phyloP scores from a whole-genome alignment of 2,113 vertebrate genomes.

The Chamaetylas fuelleborni region DNA sequence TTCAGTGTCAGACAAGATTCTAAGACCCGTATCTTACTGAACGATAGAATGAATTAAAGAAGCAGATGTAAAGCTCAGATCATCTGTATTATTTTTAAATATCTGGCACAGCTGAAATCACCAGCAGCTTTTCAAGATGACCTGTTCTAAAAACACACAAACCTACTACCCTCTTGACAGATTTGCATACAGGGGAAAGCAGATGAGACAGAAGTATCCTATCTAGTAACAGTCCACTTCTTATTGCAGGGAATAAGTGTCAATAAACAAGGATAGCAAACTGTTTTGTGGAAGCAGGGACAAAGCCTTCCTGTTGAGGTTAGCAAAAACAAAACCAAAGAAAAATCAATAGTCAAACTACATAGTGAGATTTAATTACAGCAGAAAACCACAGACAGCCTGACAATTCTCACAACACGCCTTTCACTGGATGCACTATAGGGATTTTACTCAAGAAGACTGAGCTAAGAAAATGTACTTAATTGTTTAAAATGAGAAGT shows the following conservation, averaged over 20 bases:
- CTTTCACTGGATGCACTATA: neutral
- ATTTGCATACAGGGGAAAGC: constrained; percentile 4
- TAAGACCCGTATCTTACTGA: neutral
- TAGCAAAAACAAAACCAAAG: neutral
- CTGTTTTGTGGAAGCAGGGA: neutral
- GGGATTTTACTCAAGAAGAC: neutral
- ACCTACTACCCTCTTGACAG: constrained; percentile 35
- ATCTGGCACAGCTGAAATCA: constrained; percentile 24
- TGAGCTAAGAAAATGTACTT: neutral
- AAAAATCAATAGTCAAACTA: constrained; percentile 12
- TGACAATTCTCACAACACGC: neutral
- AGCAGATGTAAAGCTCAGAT: neutral
- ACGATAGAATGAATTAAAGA: neutral
- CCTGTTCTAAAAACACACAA: constrained; percentile 50
- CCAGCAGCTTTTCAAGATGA: neutral
- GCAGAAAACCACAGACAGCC: neutral
- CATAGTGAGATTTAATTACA: constrained; percentile 10
- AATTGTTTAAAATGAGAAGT: constrained; percentile 3
- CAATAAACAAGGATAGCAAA: constrained; percentile 18
- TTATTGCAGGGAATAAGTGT: neutral
- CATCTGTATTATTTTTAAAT: constrained; percentile 12
- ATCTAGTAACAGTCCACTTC: neutral
- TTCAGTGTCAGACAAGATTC: neutral
- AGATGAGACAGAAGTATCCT: neutral
- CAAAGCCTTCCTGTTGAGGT: neutral